phyloP scores from a whole-genome alignment of 2,113 vertebrate species.

The Cygnus atratus region DNA sequence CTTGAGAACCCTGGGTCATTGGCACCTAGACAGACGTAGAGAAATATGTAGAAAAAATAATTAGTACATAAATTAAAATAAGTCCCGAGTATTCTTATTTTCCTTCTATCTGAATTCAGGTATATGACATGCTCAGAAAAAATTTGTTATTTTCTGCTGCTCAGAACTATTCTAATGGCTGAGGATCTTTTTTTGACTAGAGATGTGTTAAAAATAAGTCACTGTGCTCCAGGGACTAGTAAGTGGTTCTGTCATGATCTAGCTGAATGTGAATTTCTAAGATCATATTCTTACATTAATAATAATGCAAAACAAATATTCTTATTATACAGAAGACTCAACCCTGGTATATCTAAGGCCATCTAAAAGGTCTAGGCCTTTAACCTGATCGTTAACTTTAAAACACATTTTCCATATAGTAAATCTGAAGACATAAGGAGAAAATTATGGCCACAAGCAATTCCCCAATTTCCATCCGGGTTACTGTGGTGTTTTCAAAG shows the following conservation, averaged over 20 bases:
- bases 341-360: not conserved
- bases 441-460: not conserved
- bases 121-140: not conserved
- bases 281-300: not conserved
- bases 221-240: not conserved
- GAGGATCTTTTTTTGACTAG: not conserved
- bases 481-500: not conserved
- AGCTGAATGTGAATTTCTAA: not conserved
- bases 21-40: constrained; percentile 71
- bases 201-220: not conserved
- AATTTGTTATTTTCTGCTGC: not conserved
- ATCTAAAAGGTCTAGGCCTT: not conserved
- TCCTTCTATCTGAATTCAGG: not conserved
- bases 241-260: not conserved
- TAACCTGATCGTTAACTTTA: not conserved
- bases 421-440: not conserved
- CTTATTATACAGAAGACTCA: not conserved
- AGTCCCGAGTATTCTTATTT: not conserved
- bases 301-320: too few relatives aligned
- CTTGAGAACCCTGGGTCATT: constrained; percentile 87
- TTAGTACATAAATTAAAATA: not conserved
- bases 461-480: not conserved
- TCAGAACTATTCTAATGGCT: not conserved
- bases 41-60: not conserved
- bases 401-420: not conserved